Evolutionary conservation across 23 tunicate genomes (phyloP).

Genomic region (Oikopleura dioica): DNA sequence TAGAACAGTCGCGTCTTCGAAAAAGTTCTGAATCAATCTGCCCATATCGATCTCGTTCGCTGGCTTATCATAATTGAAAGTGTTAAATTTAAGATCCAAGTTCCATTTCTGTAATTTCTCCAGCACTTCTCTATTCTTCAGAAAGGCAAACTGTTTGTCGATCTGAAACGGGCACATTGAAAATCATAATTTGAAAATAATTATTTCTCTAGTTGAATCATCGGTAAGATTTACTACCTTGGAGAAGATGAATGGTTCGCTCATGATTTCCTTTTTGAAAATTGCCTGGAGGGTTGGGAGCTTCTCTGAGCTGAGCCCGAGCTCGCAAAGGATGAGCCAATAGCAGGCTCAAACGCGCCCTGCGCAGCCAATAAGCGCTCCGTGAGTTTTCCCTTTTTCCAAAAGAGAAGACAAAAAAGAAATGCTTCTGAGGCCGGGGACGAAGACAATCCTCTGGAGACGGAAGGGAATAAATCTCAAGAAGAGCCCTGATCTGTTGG

Average conservation of each 20-base stretch:
- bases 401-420: background rate
- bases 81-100: background rate
- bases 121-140: background rate
- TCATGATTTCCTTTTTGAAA: no score
- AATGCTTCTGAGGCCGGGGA: background rate
- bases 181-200: no score
- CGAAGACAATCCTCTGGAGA: background rate
- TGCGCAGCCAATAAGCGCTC: no score
- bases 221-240: no score
- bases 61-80: background rate
- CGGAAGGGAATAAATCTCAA: background rate
- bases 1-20: background rate
- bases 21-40: background rate
- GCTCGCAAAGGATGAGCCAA: no score
- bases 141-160: background rate
- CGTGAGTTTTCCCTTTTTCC: no score
- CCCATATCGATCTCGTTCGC: background rate
- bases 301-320: no score
- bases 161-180: no score
- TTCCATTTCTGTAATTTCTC: background rate
- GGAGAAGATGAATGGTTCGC: no score
- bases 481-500: background rate
- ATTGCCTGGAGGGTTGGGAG: no score
- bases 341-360: no score
- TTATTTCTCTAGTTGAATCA: no score